Percentiles rank a stretch among this genome's conserved stretches.
These are phyloP conservation scores for Colletes collaris DNA, from an alignment of 2,888 invertebrate genomes.

Conservation along the genomic window DNA sequence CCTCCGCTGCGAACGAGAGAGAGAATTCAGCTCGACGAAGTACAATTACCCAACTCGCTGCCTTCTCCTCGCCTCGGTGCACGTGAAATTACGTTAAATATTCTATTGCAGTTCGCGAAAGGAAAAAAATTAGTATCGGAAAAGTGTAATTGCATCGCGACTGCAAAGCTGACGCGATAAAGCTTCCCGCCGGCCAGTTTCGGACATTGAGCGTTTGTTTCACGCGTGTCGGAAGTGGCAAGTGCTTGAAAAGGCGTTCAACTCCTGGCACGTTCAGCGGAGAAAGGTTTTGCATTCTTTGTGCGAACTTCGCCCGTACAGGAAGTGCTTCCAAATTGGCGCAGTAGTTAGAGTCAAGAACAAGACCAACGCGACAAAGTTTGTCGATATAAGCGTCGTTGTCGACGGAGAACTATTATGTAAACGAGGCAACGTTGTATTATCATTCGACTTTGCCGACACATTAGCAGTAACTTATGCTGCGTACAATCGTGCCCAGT, in stretches of 20 bases:
- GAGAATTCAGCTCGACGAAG: conserved; percentile 5
- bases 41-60: not conserved
- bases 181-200: conserved; percentile 24
- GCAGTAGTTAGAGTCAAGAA: conserved; percentile 52
- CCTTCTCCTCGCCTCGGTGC: not conserved
- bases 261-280: conserved; percentile 13
- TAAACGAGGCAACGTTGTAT: conserved; percentile 18
- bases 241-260: conserved; percentile 14
- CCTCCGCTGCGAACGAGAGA: not conserved
- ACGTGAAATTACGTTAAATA: conserved; percentile 6
- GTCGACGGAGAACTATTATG: conserved; percentile 31
- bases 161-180: conserved; percentile 35
- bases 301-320: conserved; percentile 40
- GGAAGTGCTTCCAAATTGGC: conserved; percentile 59
- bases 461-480: conserved; percentile 17
- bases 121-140: conserved; percentile 30
- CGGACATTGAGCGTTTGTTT: conserved; percentile 29
- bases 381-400: conserved; percentile 22
- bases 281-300: conserved; percentile 46
- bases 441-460: not conserved
- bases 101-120: not conserved
- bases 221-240: conserved; percentile 19
- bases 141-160: conserved; percentile 21
- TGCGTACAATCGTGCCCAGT: conserved; percentile 9
- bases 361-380: conserved; percentile 43